Evolutionary conservation across 2,888 invertebrate genomes (phyloP).

Genomic region (Oscheius myriophilus): DNA sequence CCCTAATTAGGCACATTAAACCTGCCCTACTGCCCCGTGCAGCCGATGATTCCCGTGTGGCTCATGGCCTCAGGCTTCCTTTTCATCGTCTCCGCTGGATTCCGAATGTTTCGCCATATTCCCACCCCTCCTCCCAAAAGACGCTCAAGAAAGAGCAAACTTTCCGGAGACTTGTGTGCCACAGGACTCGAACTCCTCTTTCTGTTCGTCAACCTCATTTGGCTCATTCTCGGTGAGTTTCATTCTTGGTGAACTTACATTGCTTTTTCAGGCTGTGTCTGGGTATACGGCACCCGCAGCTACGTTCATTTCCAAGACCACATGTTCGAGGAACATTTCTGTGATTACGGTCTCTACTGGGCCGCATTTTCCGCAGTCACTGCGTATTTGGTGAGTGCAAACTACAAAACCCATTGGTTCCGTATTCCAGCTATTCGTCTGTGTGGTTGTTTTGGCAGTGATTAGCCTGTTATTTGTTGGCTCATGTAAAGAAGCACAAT

Average conservation of each 20-base stretch:
- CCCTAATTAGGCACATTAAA: conserved; percentile 52
- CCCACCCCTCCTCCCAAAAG: conserved; percentile 41
- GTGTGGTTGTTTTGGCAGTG: conserved; percentile 49
- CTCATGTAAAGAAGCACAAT: conserved; percentile 41
- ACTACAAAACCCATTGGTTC: neutral
- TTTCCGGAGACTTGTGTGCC: conserved; percentile 16
- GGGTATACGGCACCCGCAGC: conserved; percentile 63
- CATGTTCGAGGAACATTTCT: conserved; percentile 58
- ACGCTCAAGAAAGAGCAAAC: neutral
- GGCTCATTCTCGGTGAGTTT: conserved; percentile 61
- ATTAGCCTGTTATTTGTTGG: conserved; percentile 51
- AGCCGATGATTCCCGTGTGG: conserved; percentile 68
- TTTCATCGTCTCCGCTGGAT: conserved; percentile 57
- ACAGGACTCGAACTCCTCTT: conserved; percentile 59
- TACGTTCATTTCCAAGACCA: conserved; percentile 60
- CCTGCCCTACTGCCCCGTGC: conserved; percentile 59
- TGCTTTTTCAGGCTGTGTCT: conserved; percentile 57
- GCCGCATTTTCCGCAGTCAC: conserved; percentile 50
- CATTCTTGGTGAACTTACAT: neutral
- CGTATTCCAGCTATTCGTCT: conserved; percentile 49
- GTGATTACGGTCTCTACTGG: conserved; percentile 56
- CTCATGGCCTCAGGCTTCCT: conserved; percentile 59
- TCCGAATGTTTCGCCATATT: conserved; percentile 58
- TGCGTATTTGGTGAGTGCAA: conserved; percentile 37
- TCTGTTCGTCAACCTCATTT: conserved; percentile 59